phyloP scores from a whole-genome alignment of 2,888 invertebrate genomes.

The Lepidonotus clava region DNA sequence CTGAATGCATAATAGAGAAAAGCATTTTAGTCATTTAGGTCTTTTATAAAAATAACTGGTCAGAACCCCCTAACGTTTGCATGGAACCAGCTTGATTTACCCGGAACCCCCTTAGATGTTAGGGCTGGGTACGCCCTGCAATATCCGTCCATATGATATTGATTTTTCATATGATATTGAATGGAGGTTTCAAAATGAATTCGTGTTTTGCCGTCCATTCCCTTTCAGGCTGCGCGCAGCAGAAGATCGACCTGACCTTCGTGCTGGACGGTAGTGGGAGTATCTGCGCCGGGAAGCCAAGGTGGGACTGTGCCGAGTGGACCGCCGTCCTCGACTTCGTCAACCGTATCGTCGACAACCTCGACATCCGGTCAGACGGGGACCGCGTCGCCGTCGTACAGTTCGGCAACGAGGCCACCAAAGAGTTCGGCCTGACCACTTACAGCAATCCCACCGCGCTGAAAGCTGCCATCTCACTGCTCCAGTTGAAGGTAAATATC shows the following conservation, averaged over 20 bases:
- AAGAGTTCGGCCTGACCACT: neutral
- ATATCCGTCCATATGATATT: too few species aligned
- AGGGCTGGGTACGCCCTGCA: too few species aligned
- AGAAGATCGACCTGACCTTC: neutral
- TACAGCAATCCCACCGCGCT: neutral
- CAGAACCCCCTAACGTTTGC: too few species aligned
- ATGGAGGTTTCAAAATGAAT: too few species aligned
- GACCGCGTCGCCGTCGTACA: constrained; percentile 35
- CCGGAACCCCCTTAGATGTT: too few species aligned
- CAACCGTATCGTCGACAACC: neutral
- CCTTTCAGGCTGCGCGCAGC: neutral
- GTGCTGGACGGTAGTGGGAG: constrained; percentile 42
- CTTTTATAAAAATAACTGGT: too few species aligned
- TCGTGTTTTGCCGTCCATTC: too few species aligned
- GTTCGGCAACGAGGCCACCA: constrained; percentile 25
- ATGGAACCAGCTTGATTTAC: too few species aligned
- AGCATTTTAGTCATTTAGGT: too few species aligned
- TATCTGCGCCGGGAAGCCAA: neutral
- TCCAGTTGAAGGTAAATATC: neutral
- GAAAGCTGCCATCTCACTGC: neutral
- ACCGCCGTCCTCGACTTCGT: neutral
- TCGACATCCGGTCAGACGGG: neutral
- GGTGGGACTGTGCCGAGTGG: neutral
- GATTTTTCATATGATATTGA: too few species aligned
- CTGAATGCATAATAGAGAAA: too few species aligned